Conservation (phyloP, 2,888 invertebrate genomes). For the Microctonus hyperodae region DNA sequence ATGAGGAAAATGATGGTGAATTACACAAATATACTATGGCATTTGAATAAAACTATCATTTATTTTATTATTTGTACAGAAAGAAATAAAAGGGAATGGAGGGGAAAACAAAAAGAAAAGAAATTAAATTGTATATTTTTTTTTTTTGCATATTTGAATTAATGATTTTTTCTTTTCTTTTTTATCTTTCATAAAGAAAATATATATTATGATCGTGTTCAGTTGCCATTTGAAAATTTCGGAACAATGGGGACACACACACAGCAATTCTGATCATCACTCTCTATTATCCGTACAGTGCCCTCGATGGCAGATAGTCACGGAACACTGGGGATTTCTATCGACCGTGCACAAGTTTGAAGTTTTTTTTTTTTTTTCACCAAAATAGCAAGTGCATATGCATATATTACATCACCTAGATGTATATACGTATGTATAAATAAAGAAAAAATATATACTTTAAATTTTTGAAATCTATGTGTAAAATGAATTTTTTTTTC, state of each 20-base stretch:
- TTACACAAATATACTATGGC: neutral
- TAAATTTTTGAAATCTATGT: too few relatives aligned
- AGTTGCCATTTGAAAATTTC: neutral
- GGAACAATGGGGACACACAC: neutral
- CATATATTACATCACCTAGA: too few relatives aligned
- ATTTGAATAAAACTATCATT: neutral
- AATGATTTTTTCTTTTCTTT: neutral
- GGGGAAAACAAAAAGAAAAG: too few relatives aligned
- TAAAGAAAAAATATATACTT: too few relatives aligned
- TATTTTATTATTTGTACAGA: neutral
- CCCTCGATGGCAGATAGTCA: neutral
- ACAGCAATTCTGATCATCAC: neutral
- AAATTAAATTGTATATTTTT: too few relatives aligned
- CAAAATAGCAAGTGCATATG: neutral
- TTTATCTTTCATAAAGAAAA: neutral
- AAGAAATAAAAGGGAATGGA: neutral
- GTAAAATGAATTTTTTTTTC: too few relatives aligned
- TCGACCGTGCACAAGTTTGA: neutral
- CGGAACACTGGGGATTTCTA: neutral
- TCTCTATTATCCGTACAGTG: neutral
- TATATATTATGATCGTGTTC: slow-evolving; percentile 5
- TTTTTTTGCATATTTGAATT: neutral
- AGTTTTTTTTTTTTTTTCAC: neutral
- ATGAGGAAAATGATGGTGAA: neutral
- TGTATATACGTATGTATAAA: too few relatives aligned